Percentiles rank a stretch among this genome's conserved stretches.
Conservation (phyloP, 2,113 vertebrate species). For the Thunnus maccoyii region DNA sequence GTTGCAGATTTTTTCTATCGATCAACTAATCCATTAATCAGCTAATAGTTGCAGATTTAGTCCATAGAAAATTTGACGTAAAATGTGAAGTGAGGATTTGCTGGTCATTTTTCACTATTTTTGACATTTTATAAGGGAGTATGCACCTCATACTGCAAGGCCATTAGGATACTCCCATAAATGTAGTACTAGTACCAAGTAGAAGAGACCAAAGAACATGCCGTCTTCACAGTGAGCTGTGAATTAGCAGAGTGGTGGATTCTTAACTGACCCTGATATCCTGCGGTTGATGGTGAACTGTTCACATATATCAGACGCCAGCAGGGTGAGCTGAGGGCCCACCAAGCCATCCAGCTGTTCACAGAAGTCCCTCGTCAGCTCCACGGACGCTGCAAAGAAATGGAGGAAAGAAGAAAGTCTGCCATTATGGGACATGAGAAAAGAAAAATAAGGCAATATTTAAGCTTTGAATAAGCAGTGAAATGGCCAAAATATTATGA, state of each 20-base stretch:
- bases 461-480: neutral
- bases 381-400: slow-evolving; percentile 86
- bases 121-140: no score
- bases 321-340: slow-evolving; percentile 95
- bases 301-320: slow-evolving; percentile 98
- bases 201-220: neutral
- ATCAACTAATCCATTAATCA: no score
- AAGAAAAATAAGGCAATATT: slow-evolving; percentile 10
- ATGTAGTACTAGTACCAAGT: no score
- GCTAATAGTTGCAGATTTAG: no score
- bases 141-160: no score
- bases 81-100: no score
- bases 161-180: no score
- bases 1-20: no score
- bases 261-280: slow-evolving; percentile 90
- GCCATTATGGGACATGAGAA: neutral
- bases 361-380: slow-evolving; percentile 93
- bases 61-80: no score
- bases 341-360: slow-evolving; percentile 94
- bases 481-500: neutral
- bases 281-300: slow-evolving; percentile 98
- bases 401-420: neutral
- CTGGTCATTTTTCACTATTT: no score
- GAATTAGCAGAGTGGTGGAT: neutral
- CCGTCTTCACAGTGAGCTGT: neutral